Conservation (phyloP, 2,888 invertebrate genomes). For the Pinctada fucata region DNA sequence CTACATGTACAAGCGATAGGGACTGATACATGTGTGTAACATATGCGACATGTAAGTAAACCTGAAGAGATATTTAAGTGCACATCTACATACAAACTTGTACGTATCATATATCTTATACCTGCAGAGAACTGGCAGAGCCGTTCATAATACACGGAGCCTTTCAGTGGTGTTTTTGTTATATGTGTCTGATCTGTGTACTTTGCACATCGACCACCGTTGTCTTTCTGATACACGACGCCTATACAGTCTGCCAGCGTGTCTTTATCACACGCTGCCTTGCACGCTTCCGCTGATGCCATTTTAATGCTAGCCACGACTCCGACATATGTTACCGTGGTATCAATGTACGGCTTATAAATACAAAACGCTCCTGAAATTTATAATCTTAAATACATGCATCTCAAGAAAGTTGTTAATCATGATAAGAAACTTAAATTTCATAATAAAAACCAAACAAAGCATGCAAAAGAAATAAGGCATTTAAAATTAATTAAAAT, state of each 20-base stretch:
- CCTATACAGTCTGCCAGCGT: conserved; percentile 21
- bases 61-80: no score
- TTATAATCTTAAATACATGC: not conserved
- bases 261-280: conserved; percentile 23
- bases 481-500: no score
- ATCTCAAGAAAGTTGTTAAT: no score
- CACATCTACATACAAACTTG: no score
- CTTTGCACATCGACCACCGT: conserved; percentile 17
- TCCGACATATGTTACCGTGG: conserved; percentile 22
- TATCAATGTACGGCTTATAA: conserved; percentile 21
- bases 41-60: no score
- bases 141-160: conserved; percentile 16
- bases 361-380: conserved; percentile 25
- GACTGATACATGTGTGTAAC: no score
- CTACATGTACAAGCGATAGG: no score
- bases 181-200: conserved; percentile 19
- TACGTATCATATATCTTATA: no score
- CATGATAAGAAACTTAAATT: no score
- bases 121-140: conserved; percentile 26
- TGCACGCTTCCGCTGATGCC: conserved; percentile 21
- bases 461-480: no score
- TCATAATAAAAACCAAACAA: no score
- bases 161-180: conserved; percentile 8
- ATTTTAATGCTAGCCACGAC: conserved; percentile 9
- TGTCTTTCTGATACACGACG: conserved; percentile 21